Conservation (phyloP, 92 coral and sea anemone genomes). For the Epizoanthus stellaris region DNA sequence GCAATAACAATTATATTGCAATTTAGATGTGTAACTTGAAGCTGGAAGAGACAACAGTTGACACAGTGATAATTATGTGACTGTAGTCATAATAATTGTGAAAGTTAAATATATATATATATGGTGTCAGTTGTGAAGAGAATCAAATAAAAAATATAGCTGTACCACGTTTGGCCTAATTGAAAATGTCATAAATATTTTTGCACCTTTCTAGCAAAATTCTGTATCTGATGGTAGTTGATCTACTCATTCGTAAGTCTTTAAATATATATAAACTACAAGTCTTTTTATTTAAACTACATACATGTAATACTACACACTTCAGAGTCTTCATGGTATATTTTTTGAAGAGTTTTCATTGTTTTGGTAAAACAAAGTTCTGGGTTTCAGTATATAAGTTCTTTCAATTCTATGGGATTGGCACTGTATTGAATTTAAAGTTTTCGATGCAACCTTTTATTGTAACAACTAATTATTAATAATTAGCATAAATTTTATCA, state of each 20-base stretch:
- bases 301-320: not conserved
- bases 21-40: not conserved
- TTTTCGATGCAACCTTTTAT: too few relatives aligned
- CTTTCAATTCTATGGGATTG: not conserved
- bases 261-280: not conserved
- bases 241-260: not conserved
- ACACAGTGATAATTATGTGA: not conserved
- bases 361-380: not conserved
- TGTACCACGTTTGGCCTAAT: not conserved
- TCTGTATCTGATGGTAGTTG: not conserved
- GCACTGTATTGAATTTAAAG: not conserved
- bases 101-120: not conserved
- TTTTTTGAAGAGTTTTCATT: not conserved
- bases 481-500: too few relatives aligned
- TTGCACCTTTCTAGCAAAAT: not conserved
- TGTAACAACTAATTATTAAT: too few relatives aligned
- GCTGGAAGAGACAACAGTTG: not conserved
- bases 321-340: not conserved
- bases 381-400: not conserved
- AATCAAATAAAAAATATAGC: too few relatives aligned
- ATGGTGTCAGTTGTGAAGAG: not conserved
- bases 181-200: not conserved
- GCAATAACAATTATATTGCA: not conserved
- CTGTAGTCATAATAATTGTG: not conserved
- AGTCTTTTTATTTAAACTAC: not conserved